Evolutionary conservation across 2,797 vertebrate genomes (phyloP), one percentile per base, ranked within the genome.

Genomic region (Chrosomus eos): DNA sequence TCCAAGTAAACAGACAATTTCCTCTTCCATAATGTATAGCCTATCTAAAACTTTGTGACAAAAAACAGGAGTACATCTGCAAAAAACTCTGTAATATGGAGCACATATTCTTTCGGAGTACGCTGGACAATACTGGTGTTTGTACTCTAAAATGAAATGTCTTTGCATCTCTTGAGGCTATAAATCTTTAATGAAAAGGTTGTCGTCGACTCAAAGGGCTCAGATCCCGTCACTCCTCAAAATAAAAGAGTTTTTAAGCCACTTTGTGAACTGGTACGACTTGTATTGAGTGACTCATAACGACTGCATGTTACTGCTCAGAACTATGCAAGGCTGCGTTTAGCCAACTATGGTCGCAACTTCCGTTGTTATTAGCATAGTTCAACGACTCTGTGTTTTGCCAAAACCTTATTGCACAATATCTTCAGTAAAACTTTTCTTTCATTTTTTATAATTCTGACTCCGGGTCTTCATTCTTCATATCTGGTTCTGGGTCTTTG

Each of bases 181-280:
- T 82, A 82, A 64, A 82, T 77, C 64, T 86, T 82, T 86, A 71
- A 86, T 62, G 28, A 62, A 76, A 51, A 70, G 36, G 71, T 58
- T 85, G 45, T 60, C 33, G 75, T 26, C 16, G 72, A 68, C 45
- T 58, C 60, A 77, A 67, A 83, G 72, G 28, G 18, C 62, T 60
- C 53, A 28, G n/a, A 82, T 60, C 68, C 55, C 14, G 31, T 72
- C 53, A 62, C 9, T 62, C 26, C 23, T 36, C 36, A 78, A 19
- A 28, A 36, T 70, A 68, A 71, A 79, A 71, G 33, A 83, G 33
- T 16, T n/a, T n/a, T 26, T 73, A 70, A 26, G 80, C 68, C 13
- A 21, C 38, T 70, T 38, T 38, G 38, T 55, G 76, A 85, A 66
- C 76, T 43, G 7, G 76, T 64, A 38, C 23, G 67, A 64, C 76